Evolutionary conservation across 1,140 invertebrate species (phyloP).

Genomic region (Hetaerina americana): DNA sequence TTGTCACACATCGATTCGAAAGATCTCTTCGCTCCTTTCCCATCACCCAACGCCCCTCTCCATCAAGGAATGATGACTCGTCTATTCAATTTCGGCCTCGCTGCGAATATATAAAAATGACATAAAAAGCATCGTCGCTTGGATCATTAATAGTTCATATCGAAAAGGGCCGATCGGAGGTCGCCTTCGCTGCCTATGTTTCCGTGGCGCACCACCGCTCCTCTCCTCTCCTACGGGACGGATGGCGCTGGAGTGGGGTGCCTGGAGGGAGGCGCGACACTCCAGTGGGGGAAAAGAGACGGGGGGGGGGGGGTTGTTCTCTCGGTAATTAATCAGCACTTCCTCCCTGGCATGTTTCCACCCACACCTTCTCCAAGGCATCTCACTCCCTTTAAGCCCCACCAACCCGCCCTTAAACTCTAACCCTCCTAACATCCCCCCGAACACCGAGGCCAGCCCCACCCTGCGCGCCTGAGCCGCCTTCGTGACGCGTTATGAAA

Average conservation of each 20-base stretch:
- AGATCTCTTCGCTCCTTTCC: neutral
- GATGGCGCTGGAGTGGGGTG: too few species aligned
- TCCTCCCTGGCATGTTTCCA: too few species aligned
- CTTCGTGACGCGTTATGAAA: constrained; percentile 6
- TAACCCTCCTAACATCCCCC: too few species aligned
- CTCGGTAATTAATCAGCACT: neutral
- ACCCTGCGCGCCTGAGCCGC: neutral
- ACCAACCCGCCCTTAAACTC: too few species aligned
- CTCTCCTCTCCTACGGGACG: too few species aligned
- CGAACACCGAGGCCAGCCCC: too few species aligned
- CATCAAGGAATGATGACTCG: neutral
- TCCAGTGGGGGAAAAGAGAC: too few species aligned
- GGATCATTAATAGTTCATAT: neutral
- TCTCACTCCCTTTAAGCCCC: too few species aligned
- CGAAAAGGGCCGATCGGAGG: neutral
- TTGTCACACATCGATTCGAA: neutral
- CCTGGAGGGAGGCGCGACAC: too few species aligned
- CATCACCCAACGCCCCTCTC: neutral
- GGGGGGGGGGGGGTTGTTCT: too few species aligned
- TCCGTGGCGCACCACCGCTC: neutral
- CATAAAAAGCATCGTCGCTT: neutral
- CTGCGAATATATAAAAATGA: neutral
- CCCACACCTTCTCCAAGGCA: too few species aligned
- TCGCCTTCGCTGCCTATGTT: too few species aligned
- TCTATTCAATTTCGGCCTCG: neutral